A percentile compares a stretch with the other conserved stretches of the same genome.
phyloP scores from a whole-genome alignment of 2,797 vertebrate genomes.

The Aphelocoma californica region DNA sequence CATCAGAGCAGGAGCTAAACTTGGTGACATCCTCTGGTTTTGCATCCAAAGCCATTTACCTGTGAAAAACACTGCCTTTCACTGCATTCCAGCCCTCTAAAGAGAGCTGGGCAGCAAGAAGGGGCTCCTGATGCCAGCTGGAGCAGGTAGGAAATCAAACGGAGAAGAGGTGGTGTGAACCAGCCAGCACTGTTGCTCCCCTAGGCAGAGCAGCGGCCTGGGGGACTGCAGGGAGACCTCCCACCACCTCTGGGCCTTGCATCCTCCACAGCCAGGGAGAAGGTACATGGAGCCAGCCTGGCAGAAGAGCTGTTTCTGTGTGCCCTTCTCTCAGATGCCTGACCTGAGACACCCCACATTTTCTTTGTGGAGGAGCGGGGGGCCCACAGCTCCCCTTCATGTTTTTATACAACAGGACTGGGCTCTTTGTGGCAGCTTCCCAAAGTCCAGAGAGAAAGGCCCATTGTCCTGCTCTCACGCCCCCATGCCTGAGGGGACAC shows the following conservation, averaged over 20 bases:
- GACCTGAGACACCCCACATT: background rate
- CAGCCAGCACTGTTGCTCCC: background rate
- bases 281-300: background rate
- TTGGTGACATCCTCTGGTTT: background rate
- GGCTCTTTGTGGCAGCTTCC: background rate
- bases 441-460: conserved; percentile 10
- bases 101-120: background rate
- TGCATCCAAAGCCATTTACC: background rate
- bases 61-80: background rate
- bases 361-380: background rate
- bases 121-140: background rate
- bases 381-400: background rate
- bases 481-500: background rate
- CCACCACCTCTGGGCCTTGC: background rate
- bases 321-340: background rate
- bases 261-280: background rate
- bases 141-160: background rate
- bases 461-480: background rate
- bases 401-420: background rate
- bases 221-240: background rate
- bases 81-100: background rate
- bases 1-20: background rate
- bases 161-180: background rate
- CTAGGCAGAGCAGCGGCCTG: background rate
- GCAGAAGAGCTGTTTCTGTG: background rate